Evolutionary conservation across 2,113 vertebrate genomes (phyloP), one percentile per base, ranked within the genome.

Genomic region (Eupsittula cactorum): DNA sequence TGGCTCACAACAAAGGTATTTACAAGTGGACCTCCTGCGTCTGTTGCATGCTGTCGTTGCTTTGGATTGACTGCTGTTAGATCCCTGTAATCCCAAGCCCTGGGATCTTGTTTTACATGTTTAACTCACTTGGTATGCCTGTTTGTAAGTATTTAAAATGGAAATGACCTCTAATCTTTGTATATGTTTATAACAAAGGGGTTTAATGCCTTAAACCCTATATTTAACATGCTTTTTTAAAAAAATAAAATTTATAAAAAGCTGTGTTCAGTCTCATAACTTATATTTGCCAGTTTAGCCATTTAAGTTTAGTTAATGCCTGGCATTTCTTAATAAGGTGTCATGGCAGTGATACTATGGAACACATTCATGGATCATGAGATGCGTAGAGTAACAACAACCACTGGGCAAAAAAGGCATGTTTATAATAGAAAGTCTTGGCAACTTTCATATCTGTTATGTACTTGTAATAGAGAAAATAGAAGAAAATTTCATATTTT

Each of bases 1-100:
- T 65, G 78, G 86, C 92, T 96, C 65, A 92, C 95, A 91, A 93
- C 77, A 97, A 90, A 94, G 94, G 71, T 95, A 96, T 94, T 96
- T 95, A 37, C 87, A 82, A 96, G 91, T 76, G 94, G 95, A 93
- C 95, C 96, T 97, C 97, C 97, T 95, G 76, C 89, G 76, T 96
- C 85, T 95, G 68, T 94, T 1, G 0, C 96, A 93, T 86, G 93
- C 96, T 97, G 96, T 93, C 89, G 88, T 75, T 89, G 82, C 95
- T 96, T 92, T 96, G 93, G 92, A 84, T 93, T 95, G 94, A 96
- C 95, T 97, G 95, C 96, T 97, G 97, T 94, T 96, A 96, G 90
- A 96, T 94, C 88, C 68, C 94, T 96, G 95, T 97, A 97, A 97
- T 97, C 95, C 96, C 1, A 50, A 96, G 57, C 89, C 65, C 68